Percentiles rank a stretch among this genome's conserved stretches.
phyloP scores from a whole-genome alignment of 2,113 vertebrate genomes.

The Hippocampus barbouri region DNA sequence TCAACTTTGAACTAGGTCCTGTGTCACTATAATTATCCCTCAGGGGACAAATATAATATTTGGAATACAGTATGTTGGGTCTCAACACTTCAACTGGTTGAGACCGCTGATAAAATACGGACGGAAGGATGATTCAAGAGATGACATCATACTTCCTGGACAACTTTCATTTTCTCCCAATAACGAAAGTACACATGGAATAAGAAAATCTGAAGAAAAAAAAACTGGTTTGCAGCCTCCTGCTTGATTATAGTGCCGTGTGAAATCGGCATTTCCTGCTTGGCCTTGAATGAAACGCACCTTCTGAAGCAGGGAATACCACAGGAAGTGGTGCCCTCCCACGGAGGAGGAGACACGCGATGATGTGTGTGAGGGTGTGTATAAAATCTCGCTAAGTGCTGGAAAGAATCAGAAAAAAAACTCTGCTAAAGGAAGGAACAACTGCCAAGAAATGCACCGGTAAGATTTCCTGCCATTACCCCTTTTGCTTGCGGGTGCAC shows the following conservation, averaged over 20 bases:
- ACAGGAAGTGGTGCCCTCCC: neutral
- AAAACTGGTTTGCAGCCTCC: neutral
- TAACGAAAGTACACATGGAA: neutral
- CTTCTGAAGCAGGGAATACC: neutral
- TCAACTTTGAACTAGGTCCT: neutral
- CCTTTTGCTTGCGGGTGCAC: neutral
- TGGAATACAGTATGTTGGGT: neutral
- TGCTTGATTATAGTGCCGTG: neutral
- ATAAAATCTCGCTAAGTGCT: neutral
- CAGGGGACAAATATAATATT: neutral
- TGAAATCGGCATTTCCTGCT: no score
- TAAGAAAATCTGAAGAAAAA: no score
- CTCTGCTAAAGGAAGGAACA: neutral
- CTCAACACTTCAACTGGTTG: neutral
- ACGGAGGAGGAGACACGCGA: neutral
- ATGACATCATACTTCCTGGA: no score
- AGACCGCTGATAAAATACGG: neutral
- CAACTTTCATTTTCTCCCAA: slow-evolving; percentile 21
- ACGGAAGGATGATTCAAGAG: slow-evolving; percentile 8
- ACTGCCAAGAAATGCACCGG: slow-evolving; percentile 41
- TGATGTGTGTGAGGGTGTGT: neutral
- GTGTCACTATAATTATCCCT: neutral
- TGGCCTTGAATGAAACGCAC: neutral
- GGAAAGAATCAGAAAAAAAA: neutral
- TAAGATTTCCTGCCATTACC: slow-evolving; percentile 12